phyloP scores from a whole-genome alignment of 2,797 vertebrate genomes.

The Rhynchonycteris naso region DNA sequence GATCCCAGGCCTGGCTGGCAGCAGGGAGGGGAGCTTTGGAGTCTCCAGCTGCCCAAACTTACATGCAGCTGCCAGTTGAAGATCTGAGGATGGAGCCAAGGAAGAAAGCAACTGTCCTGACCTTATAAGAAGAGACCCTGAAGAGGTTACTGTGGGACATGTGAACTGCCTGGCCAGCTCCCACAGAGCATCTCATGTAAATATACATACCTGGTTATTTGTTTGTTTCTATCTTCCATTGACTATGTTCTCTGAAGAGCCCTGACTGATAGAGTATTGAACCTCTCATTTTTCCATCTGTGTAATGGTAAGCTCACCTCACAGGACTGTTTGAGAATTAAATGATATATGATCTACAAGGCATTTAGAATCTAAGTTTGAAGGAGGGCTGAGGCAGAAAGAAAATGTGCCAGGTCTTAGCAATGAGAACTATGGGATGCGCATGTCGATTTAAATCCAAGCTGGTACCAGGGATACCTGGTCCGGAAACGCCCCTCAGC shows the following conservation, averaged over 20 bases:
- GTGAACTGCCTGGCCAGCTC: neutral
- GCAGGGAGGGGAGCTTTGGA: slow-evolving; percentile 37
- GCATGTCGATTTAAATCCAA: neutral
- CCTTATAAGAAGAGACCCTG: neutral
- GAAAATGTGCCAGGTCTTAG: neutral
- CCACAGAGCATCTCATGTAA: neutral
- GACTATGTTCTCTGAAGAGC: neutral
- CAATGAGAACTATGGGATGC: neutral
- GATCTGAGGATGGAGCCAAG: neutral
- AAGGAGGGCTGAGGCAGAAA: neutral
- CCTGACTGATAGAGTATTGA: neutral
- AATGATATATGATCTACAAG: neutral
- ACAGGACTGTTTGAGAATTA: neutral
- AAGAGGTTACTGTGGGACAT: neutral
- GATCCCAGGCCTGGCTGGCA: slow-evolving; percentile 47
- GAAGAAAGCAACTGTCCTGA: neutral
- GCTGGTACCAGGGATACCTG: neutral
- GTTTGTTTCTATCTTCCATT: neutral
- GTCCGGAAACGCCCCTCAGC: neutral
- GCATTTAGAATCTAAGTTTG: neutral
- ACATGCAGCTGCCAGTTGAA: neutral
- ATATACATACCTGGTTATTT: neutral
- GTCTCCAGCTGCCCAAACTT: neutral
- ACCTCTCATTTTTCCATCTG: neutral
- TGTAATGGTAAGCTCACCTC: neutral